Evolutionary conservation across 2,888 invertebrate genomes (phyloP).

Genomic region (Micoletzkya japonica): DNA sequence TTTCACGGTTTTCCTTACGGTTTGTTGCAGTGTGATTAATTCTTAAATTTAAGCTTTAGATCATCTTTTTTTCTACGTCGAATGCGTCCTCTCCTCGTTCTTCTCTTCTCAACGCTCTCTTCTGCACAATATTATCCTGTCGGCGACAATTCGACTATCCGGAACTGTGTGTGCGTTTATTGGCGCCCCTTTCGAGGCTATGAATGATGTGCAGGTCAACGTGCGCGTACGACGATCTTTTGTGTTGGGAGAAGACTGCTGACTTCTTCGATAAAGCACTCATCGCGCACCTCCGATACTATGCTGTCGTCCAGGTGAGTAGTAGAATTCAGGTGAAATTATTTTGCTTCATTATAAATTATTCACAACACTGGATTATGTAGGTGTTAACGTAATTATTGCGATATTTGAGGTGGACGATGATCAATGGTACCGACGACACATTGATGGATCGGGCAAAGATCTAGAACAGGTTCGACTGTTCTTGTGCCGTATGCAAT

Average conservation of each 20-base stretch:
- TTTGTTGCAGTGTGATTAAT: too few species aligned
- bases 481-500: too few species aligned
- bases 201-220: not conserved
- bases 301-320: conserved; percentile 48
- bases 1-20: too few species aligned
- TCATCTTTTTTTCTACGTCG: too few species aligned
- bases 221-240: conserved; percentile 7
- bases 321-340: too few species aligned
- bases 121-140: too few species aligned
- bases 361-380: not conserved
- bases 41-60: too few species aligned
- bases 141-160: conserved; percentile 24
- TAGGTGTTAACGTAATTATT: not conserved
- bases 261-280: conserved; percentile 31
- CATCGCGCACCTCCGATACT: conserved; percentile 51
- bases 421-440: conserved; percentile 19
- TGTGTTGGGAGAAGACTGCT: conserved; percentile 8
- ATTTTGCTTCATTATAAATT: not conserved
- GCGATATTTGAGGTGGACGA: not conserved
- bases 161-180: conserved; percentile 7
- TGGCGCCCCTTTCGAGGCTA: not conserved
- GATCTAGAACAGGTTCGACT: too few species aligned
- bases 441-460: too few species aligned
- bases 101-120: too few species aligned
- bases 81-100: too few species aligned